Evolutionary conservation across 2,888 invertebrate species (phyloP), one percentile per base, ranked within the genome.

Genomic region (Cryptocephalus primarius): DNA sequence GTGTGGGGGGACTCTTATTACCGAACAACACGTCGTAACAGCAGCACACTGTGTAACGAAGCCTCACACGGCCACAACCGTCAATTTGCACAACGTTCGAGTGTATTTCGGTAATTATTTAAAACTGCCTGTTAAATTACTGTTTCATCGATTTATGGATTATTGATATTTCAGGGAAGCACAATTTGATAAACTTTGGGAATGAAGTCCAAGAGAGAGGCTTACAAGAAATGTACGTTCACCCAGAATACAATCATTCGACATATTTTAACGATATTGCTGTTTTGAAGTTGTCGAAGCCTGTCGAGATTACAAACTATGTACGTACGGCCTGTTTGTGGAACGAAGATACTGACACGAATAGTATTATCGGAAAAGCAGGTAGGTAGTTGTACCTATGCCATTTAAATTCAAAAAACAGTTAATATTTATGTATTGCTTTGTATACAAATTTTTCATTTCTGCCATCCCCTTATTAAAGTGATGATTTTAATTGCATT

Each of bases 291-390:
- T 59, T 82, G 38, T 65, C 70, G 4, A 67, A 67, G n/a, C 58
- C 64, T 0, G 74, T 77, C 0, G 66, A 72, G 43, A 75, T 74
- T 50, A 77, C 68, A 31, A 60, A 65, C 3, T 72, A 65, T 51
- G 77, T 82, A 38, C 67, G 74, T 33, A 76, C 80, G 1, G 72
- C 75, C 33, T 82, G 82, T 52, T 65, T 81, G 0, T 82, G 81
- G 81, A 55, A 54, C 1, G 59, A 55, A 32, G 52, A 51, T 22
- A 48, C 40, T 6, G 58, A 62, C 42, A 32, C 65, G 32, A 59
- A 60, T 33, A 42, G 46, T 12, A 43, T 67, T 11, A 48, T 61
- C 8, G 54, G 58, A 9, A 58, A 59, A 53, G 49, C 54, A 47
- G 67, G 67, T 64, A 48, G 47, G 48, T 47, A 36, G 39, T 33